Evolutionary conservation across 30 jellyfish, hydroid and myxozoan species (phyloP).

Genomic region (Clytia hemisphaerica): DNA sequence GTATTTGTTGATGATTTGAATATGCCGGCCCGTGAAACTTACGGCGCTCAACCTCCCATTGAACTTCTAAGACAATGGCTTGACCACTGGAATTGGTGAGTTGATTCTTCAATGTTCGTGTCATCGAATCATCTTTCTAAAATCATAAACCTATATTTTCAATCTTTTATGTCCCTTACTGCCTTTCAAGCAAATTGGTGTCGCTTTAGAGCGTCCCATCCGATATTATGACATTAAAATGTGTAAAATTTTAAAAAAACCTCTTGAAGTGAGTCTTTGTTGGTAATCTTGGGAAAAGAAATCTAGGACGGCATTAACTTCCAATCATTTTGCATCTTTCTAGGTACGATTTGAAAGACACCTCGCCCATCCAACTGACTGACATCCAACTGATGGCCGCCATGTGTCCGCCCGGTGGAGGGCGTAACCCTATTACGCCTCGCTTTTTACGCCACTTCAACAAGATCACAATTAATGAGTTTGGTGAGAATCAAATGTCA

Average conservation of each 20-base stretch:
- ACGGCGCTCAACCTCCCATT: constrained; percentile 99
- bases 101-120: no score
- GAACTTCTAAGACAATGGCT: constrained; percentile 94
- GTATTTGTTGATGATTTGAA: constrained; percentile 97
- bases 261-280: not conserved
- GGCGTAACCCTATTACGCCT: constrained; percentile 95
- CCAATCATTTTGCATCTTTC: not conserved
- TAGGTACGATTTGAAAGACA: constrained; percentile 93
- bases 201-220: no score
- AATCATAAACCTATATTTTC: not conserved
- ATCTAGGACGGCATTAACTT: not conserved
- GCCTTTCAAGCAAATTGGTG: no score
- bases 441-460: constrained; percentile 96
- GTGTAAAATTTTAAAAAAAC: not conserved
- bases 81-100: constrained; percentile 92
- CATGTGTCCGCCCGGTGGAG: constrained; percentile 99
- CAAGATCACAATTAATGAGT: constrained; percentile 84
- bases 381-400: constrained; percentile 97
- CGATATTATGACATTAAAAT: not conserved
- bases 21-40: constrained; percentile 97
- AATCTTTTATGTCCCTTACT: no score
- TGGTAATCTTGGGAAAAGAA: not conserved
- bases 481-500: constrained; percentile 72
- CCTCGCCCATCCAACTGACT: constrained; percentile 91
- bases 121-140: not conserved